These are phyloP conservation scores for Chelidonichthys spinosus DNA, from an alignment of 2,797 vertebrate species.

Conservation along the genomic window DNA sequence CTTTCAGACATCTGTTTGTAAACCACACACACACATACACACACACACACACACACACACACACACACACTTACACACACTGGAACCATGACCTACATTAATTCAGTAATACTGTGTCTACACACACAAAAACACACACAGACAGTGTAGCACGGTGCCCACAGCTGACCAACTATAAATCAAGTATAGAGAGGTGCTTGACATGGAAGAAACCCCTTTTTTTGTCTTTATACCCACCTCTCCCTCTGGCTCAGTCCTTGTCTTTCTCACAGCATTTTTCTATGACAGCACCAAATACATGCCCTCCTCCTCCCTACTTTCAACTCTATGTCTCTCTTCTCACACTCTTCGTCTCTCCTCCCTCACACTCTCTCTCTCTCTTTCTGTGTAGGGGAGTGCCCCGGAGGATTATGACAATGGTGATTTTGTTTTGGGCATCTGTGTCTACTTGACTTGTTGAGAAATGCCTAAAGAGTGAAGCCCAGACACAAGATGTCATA, in stretches of 20 bases:
- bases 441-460: conserved; percentile 60
- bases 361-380: conserved; percentile 11
- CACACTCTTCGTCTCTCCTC: conserved; percentile 25
- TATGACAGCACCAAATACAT: conserved; percentile 63
- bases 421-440: conserved; percentile 66
- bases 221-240: conserved; percentile 34
- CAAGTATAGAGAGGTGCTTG: conserved; percentile 44
- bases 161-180: conserved; percentile 69
- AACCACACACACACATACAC: neutral
- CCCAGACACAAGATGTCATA: conserved; percentile 71
- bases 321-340: conserved; percentile 31
- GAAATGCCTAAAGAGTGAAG: conserved; percentile 52
- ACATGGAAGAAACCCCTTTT: conserved; percentile 55
- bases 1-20: conserved; percentile 22
- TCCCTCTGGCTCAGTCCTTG: conserved; percentile 43
- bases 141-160: conserved; percentile 24
- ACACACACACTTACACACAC: neutral
- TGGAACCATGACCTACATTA: conserved; percentile 22
- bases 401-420: conserved; percentile 60
- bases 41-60: too few species aligned
- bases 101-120: conserved; percentile 10
- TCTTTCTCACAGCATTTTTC: conserved; percentile 58
- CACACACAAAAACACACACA: conserved; percentile 7
- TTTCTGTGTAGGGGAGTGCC: conserved; percentile 18
- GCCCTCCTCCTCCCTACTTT: conserved; percentile 22